Evolutionary conservation across 2,888 invertebrate species (phyloP).

Genomic region (Pheosia tremula): DNA sequence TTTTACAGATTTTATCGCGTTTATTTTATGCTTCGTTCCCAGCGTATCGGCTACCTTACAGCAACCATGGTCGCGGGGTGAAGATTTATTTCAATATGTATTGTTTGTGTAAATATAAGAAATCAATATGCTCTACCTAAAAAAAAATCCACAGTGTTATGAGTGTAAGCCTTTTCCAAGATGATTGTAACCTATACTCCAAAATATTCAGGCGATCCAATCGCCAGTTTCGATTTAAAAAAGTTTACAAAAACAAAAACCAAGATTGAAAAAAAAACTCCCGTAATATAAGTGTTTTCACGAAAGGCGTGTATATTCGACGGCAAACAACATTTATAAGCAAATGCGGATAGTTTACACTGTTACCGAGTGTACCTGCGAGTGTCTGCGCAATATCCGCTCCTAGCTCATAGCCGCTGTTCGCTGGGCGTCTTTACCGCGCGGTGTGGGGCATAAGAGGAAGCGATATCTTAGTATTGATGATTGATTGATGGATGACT

Average conservation of each 20-base stretch:
- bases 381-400: conserved; percentile 77
- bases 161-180: too few species aligned
- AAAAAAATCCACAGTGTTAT: too few species aligned
- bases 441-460: conserved; percentile 26
- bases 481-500: not conserved
- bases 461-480: conserved; percentile 22
- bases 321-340: conserved; percentile 67
- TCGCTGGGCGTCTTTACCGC: conserved; percentile 57
- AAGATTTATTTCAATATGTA: too few species aligned
- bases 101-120: too few species aligned
- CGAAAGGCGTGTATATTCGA: conserved; percentile 34
- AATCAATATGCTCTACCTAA: too few species aligned
- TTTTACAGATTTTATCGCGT: too few species aligned
- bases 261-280: conserved; percentile 23
- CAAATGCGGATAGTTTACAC: conserved; percentile 74
- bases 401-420: conserved; percentile 73
- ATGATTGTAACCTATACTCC: too few species aligned
- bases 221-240: not conserved
- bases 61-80: too few species aligned
- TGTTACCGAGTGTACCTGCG: conserved; percentile 71
- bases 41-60: too few species aligned
- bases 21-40: too few species aligned
- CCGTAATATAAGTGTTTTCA: conserved; percentile 43
- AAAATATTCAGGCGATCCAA: not conserved
- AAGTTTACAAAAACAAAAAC: not conserved